Conservation (phyloP, 2,113 vertebrate genomes). For the Aythya baeri region DNA sequence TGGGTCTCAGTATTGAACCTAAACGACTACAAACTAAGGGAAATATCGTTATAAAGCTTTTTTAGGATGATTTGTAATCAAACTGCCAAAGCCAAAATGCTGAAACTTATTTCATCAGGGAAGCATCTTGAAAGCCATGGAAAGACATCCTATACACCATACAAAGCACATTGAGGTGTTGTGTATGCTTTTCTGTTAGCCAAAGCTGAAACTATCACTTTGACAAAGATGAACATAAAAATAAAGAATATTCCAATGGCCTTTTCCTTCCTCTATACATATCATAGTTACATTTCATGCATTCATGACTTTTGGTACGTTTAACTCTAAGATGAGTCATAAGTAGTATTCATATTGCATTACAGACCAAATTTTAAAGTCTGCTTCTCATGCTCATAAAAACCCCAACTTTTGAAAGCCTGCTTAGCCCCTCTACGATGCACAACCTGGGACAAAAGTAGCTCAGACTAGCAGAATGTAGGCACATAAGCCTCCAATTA, state of each 20-base stretch:
- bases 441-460: slow-evolving; percentile 18
- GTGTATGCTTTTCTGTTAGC: slow-evolving; percentile 57
- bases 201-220: slow-evolving; percentile 3
- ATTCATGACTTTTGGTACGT: slow-evolving; percentile 65
- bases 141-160: not conserved
- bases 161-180: slow-evolving; percentile 14
- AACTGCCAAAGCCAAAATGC: slow-evolving; percentile 46
- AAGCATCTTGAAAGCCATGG: slow-evolving; percentile 10
- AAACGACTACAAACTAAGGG: not conserved
- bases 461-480: slow-evolving; percentile 28
- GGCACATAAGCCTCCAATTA: not conserved
- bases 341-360: slow-evolving; percentile 52
- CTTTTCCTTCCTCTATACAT: slow-evolving; percentile 62
- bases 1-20: not conserved
- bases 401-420: not conserved
- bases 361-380: slow-evolving; percentile 30
- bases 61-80: slow-evolving; percentile 1
- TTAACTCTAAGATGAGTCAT: slow-evolving; percentile 63
- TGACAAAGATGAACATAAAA: slow-evolving; percentile 34
- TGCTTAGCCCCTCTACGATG: not conserved
- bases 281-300: slow-evolving; percentile 64
- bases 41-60: slow-evolving; percentile 6
- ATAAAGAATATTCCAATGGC: slow-evolving; percentile 46
- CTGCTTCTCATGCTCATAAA: slow-evolving; percentile 18
- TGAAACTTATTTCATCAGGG: slow-evolving; percentile 42